These are phyloP conservation scores for Drosophila nebulosa DNA, from an alignment of 1,140 invertebrate species.

Conservation along the genomic window DNA sequence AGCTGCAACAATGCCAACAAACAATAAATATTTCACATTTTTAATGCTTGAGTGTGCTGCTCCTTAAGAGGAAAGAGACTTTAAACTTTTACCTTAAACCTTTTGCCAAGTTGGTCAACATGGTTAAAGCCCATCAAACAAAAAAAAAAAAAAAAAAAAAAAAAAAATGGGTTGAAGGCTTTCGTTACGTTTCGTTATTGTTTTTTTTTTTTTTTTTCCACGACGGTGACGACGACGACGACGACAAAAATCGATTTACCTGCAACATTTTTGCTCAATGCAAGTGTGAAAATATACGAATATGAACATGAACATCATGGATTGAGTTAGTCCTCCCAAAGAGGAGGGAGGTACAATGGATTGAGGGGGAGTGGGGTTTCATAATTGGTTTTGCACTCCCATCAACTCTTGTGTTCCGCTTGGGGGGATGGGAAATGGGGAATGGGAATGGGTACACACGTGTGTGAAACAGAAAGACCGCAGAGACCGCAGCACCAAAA, in stretches of 20 bases:
- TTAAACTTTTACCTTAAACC: slow-evolving; percentile 6
- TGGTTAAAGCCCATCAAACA: slow-evolving; percentile 9
- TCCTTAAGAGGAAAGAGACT: not conserved
- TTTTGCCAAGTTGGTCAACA: not conserved
- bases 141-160: no score
- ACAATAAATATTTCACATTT: slow-evolving; percentile 8
- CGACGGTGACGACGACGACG: no score
- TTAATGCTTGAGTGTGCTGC: slow-evolving; percentile 3
- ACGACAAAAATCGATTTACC: slow-evolving; percentile 55
- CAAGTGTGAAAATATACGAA: not conserved
- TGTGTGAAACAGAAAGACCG: not conserved
- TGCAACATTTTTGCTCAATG: slow-evolving; percentile 36
- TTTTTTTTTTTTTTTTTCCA: no score
- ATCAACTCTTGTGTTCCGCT: not conserved
- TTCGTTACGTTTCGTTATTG: not conserved
- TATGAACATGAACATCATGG: not conserved
- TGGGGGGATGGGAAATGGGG: not conserved
- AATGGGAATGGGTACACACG: not conserved
- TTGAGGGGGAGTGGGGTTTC: not conserved
- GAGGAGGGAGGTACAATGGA: no score
- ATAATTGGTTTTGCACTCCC: not conserved
- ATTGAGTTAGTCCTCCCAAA: not conserved
- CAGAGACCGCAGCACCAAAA: slow-evolving; percentile 8
- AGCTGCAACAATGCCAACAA: slow-evolving; percentile 14
- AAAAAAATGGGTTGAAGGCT: slow-evolving; percentile 26